A percentile compares a stretch with the other conserved stretches of the same genome.
These are phyloP conservation scores for Martes martes DNA, from an alignment of 2,113 vertebrate genomes.

Conservation along the genomic window DNA sequence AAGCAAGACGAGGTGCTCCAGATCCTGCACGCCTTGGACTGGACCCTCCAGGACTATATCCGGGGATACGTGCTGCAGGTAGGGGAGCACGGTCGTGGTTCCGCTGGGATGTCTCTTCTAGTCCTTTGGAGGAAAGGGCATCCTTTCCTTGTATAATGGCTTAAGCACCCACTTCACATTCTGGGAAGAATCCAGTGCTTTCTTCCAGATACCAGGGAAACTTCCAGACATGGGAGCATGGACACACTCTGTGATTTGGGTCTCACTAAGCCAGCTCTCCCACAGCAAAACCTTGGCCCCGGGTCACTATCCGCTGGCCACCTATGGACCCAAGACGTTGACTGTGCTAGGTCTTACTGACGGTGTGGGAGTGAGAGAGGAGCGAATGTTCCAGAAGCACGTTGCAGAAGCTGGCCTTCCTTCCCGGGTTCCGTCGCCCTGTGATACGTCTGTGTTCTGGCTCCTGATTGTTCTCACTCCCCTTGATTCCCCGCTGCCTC, in stretches of 20 bases:
- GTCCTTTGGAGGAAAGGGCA: background rate
- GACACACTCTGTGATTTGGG: background rate
- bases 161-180: background rate
- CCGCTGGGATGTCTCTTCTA: background rate
- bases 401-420: background rate
- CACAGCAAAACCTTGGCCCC: background rate
- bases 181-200: background rate
- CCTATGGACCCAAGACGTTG: background rate
- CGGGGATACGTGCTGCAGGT: constrained; percentile 98
- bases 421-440: background rate
- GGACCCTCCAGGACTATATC: constrained; percentile 98
- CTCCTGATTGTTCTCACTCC: background rate
- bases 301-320: background rate
- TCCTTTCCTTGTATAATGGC: background rate
- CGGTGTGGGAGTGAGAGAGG: background rate
- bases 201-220: background rate
- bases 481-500: background rate
- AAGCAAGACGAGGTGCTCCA: constrained; percentile 97
- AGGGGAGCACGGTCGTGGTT: background rate
- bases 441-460: accelerated
- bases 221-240: background rate
- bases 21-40: constrained; percentile 96
- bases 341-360: background rate
- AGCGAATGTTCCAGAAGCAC: background rate
- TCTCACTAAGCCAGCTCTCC: background rate